These are phyloP conservation scores for Cricetomys ansorgei DNA, from an alignment of 2,113 vertebrate species.

Conservation along the genomic window DNA sequence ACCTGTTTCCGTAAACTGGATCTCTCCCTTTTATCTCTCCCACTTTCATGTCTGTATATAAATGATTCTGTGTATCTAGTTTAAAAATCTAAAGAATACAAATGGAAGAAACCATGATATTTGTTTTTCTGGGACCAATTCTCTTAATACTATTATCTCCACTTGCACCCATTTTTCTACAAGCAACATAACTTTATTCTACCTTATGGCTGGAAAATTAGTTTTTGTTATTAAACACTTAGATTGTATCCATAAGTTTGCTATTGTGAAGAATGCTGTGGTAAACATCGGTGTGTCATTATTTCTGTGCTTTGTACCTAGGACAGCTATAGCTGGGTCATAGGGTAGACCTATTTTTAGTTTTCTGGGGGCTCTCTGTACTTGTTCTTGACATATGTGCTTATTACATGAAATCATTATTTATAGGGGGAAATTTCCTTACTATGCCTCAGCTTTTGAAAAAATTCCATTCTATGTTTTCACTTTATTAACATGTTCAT, in stretches of 20 bases:
- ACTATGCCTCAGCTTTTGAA: too few relatives aligned
- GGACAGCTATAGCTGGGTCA: neutral
- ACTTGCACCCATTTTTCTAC: neutral
- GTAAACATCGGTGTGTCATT: neutral
- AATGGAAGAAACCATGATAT: neutral
- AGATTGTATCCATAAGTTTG: neutral
- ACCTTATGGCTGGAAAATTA: neutral
- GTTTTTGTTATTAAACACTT: neutral
- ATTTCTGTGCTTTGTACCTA: too few relatives aligned
- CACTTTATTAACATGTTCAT: neutral
- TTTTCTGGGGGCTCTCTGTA: neutral
- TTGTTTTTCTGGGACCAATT: neutral
- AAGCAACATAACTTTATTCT: neutral
- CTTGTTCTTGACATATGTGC: neutral
- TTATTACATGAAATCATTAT: neutral
- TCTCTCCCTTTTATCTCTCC: neutral
- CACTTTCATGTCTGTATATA: too few relatives aligned
- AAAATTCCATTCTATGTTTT: neutral
- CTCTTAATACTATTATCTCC: neutral
- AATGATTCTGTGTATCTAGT: neutral
- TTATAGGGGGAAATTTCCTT: neutral
- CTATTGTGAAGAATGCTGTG: neutral
- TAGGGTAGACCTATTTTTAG: neutral
- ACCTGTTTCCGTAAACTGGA: too few relatives aligned
- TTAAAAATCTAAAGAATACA: neutral